A percentile compares a stretch with the other conserved stretches of the same genome.
Evolutionary conservation across 1,140 invertebrate genomes (phyloP).

Genomic region (Papilio helenus): DNA sequence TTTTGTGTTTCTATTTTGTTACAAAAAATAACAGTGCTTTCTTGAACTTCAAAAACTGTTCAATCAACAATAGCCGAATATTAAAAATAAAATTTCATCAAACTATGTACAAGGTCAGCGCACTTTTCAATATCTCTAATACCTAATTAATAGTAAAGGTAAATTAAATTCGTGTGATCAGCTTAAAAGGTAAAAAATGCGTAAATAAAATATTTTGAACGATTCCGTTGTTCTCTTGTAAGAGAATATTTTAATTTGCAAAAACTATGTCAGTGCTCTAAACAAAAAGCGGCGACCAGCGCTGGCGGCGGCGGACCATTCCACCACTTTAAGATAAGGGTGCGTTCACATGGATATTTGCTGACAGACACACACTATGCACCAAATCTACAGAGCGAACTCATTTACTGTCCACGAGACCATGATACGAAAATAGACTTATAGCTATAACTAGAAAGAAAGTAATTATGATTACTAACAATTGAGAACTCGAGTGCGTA

Average conservation of each 20-base stretch:
- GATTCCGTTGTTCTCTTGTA: neutral
- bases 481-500: too few relatives aligned
- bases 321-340: neutral
- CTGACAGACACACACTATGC: neutral
- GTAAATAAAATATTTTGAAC: neutral
- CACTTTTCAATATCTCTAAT: too few relatives aligned
- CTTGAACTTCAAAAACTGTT: neutral
- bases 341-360: neutral
- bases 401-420: too few relatives aligned
- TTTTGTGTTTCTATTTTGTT: neutral
- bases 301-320: neutral
- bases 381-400: neutral
- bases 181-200: too few relatives aligned
- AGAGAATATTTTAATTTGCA: conserved; percentile 11
- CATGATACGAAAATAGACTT: too few relatives aligned
- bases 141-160: too few relatives aligned
- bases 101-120: too few relatives aligned
- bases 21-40: neutral
- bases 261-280: neutral
- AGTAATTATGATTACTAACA: too few relatives aligned
- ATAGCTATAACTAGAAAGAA: too few relatives aligned
- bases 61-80: too few relatives aligned
- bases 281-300: neutral
- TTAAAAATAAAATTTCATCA: too few relatives aligned
- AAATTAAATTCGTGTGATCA: too few relatives aligned